Base-by-base conservation (phyloP, 2,797 vertebrate species). In the Coccyzus lansbergi region DNA sequence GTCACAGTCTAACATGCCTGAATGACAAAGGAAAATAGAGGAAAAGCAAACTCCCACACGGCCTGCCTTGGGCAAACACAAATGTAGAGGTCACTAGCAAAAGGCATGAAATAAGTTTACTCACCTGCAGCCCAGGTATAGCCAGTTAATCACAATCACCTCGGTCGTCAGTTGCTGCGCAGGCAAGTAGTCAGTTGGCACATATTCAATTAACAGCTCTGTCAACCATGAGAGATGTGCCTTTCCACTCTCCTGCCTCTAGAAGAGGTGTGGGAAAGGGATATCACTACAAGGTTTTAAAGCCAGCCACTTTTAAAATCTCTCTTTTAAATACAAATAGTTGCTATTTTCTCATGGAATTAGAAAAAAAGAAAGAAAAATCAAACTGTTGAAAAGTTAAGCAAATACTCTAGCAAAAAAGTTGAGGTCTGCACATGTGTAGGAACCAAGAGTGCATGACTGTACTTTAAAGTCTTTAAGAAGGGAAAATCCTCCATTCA, bases 1-100 rank as follows among this genome's bases (percentile, higher is more conserved):
- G 72, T 34, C 36, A 40, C 55, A 38, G 46, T 31, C 63, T 89
- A 82, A 83, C 72, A 89, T 2, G 4, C 86, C 15, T 5, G 26
- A 69, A 62, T 83, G 59, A 82, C 63, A 53, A 91, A 83, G 44
- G 52, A 69, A 83, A 90, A 65, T 20, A 82, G 76, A 83, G 67
- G 55, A 75, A 90, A 94, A 92, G 40, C 59, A 78, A 89, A 80
- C 75, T 91, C 53, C 71, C 64, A 55, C 75, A n/a, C 58, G 85
- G 44, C 29, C 75, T 49, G 5, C 63, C 70, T 21, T 70, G 74
- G 56, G 86, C 49, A 93, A 96, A 87, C 49, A 86, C 46, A 89
- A 55, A 75, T 67, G 40, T 0, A 85, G 53, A 94, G 36, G 40
- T 90, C 82, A 83, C 2, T 20, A 72, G 72, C n/a, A 79, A 88